Percentiles rank a stretch among this genome's conserved stretches.
Conservation (phyloP, 2,113 vertebrate species). For the Anolis carolinensis region DNA sequence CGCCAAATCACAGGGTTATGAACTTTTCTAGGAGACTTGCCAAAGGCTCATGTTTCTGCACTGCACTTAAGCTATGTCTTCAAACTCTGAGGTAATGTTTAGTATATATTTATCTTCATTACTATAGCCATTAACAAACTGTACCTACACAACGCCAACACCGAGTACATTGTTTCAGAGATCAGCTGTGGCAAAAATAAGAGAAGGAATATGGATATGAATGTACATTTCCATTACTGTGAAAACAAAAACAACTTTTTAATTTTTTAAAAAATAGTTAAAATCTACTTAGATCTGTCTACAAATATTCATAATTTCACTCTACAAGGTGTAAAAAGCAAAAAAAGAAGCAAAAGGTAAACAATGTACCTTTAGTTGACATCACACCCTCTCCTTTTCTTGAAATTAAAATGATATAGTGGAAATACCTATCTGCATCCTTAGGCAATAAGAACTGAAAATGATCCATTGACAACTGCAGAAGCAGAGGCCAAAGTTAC, state of each 20-base stretch:
- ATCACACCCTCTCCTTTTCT: too few relatives aligned
- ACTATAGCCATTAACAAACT: not conserved
- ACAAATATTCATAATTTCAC: not conserved
- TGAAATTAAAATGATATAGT: too few relatives aligned
- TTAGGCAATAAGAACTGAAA: too few relatives aligned
- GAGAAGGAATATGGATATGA: not conserved
- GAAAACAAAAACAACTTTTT: not conserved
- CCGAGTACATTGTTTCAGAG: not conserved
- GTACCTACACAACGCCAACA: not conserved
- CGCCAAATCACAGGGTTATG: slow-evolving; percentile 7
- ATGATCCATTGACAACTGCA: too few relatives aligned
- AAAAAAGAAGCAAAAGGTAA: not conserved
- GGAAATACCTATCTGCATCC: too few relatives aligned
- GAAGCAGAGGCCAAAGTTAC: too few relatives aligned
- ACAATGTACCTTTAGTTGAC: too few relatives aligned
- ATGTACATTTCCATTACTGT: not conserved
- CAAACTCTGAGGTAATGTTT: slow-evolving; percentile 18
- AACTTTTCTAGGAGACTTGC: slow-evolving; percentile 1
- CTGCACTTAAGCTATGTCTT: slow-evolving; percentile 21
- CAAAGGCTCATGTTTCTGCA: slow-evolving; percentile 10
- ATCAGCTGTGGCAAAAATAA: slow-evolving; percentile 9
- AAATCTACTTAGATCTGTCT: not conserved
- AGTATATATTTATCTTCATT: slow-evolving; percentile 11
- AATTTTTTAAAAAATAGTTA: not conserved
- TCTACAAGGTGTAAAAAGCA: not conserved